These are phyloP conservation scores for Cheilosia soror DNA, from an alignment of 2,888 invertebrate genomes.

Conservation along the genomic window DNA sequence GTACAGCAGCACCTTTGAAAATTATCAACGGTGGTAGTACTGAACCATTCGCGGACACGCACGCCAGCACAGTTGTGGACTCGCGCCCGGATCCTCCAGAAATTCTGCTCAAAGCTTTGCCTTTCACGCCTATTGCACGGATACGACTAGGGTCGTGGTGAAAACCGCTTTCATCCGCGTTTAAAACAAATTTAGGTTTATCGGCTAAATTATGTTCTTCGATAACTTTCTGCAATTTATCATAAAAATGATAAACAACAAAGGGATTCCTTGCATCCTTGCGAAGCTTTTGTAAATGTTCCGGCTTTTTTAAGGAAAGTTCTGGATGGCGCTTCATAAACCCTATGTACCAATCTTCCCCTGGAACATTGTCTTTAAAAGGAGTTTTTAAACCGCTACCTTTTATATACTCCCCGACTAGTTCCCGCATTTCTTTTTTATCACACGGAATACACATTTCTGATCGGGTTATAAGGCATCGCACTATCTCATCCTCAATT, in stretches of 20 bases:
- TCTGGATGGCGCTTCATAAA: constrained; percentile 14
- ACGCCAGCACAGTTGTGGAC: constrained; percentile 28
- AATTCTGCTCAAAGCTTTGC: constrained; percentile 21
- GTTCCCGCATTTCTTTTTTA: constrained; percentile 3
- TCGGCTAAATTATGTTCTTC: not conserved
- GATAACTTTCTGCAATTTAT: constrained; percentile 23
- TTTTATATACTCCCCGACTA: constrained; percentile 6
- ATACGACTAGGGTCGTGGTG: constrained; percentile 23
- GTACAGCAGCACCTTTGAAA: no score
- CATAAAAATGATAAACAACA: constrained; percentile 41
- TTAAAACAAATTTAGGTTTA: constrained; percentile 31
- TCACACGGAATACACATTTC: constrained; percentile 12
- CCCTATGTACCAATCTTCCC: constrained; percentile 6
- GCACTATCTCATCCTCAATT: not conserved
- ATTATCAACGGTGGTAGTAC: not conserved
- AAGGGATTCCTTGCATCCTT: constrained; percentile 28
- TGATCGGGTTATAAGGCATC: not conserved
- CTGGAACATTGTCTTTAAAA: not conserved
- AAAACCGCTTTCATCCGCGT: constrained; percentile 34
- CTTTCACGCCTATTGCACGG: constrained; percentile 30
- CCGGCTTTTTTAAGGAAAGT: constrained; percentile 21
- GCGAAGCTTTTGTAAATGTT: constrained; percentile 20
- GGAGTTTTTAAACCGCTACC: constrained; percentile 7
- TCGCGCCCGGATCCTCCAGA: constrained; percentile 40
- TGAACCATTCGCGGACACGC: constrained; percentile 1